These are phyloP conservation scores for Cygnus olor DNA, from an alignment of 2,797 vertebrate species.

Conservation along the genomic window DNA sequence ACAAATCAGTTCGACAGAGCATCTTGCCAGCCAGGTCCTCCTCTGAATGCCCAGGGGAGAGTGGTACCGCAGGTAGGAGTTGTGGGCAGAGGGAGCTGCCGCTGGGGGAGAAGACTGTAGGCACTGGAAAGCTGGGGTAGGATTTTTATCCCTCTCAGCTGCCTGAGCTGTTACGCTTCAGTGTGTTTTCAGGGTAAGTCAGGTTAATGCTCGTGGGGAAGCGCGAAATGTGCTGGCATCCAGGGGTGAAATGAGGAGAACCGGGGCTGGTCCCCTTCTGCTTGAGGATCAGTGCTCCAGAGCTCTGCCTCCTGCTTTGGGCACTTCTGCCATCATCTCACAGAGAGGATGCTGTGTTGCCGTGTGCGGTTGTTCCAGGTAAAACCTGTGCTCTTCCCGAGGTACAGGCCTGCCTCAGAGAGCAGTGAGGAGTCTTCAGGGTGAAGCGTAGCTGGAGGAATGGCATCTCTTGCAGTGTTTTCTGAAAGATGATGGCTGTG, in stretches of 20 bases:
- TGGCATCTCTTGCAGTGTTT: not conserved
- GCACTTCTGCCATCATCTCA: accelerated
- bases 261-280: not conserved
- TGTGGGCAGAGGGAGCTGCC: not conserved
- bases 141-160: not conserved
- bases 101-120: not conserved
- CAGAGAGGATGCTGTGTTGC: not conserved
- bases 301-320: not conserved
- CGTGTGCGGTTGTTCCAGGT: not conserved
- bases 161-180: not conserved
- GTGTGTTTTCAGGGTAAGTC: slow-evolving; percentile 42
- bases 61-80: not conserved
- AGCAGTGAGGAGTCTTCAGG: not conserved
- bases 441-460: not conserved
- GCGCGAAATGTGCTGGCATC: not conserved
- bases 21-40: not conserved
- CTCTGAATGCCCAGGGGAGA: not conserved
- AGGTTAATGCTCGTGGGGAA: slow-evolving; percentile 51
- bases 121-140: not conserved
- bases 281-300: not conserved
- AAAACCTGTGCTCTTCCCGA: not conserved
- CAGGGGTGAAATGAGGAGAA: slow-evolving; percentile 29
- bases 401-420: not conserved
- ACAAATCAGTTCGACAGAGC: slow-evolving; percentile 30
- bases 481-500: not conserved